A percentile compares a stretch with the other conserved stretches of the same genome.
Evolutionary conservation across 2,888 invertebrate genomes (phyloP).

Genomic region (Plagodis pulveraria): DNA sequence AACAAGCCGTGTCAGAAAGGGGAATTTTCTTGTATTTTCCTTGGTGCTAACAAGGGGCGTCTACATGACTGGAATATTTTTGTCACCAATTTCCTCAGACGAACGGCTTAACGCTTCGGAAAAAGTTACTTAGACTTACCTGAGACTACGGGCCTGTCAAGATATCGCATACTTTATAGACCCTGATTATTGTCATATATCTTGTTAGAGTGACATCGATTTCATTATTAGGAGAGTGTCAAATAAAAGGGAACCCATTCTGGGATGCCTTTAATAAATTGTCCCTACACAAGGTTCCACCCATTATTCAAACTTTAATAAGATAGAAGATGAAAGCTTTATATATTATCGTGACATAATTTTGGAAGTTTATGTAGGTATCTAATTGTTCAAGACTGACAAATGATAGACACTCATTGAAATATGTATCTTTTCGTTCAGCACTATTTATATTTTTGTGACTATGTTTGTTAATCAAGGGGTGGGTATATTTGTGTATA

Average conservation of each 20-base stretch:
- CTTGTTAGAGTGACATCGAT: constrained; percentile 48
- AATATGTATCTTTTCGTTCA: too few relatives aligned
- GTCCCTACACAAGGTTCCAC: constrained; percentile 19
- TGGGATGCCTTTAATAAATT: constrained; percentile 31
- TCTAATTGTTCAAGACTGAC: too few relatives aligned
- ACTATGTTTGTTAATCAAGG: too few relatives aligned
- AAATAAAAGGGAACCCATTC: constrained; percentile 35
- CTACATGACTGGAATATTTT: constrained; percentile 83
- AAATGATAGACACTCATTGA: too few relatives aligned
- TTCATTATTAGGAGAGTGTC: constrained; percentile 49
- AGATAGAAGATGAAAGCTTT: constrained; percentile 7
- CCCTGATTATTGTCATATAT: constrained; percentile 54
- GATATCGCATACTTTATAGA: constrained; percentile 66
- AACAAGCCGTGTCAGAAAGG: constrained; percentile 67
- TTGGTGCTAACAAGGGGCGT: constrained; percentile 75
- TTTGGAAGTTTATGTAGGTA: too few relatives aligned
- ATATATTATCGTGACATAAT: too few relatives aligned
- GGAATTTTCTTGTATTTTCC: constrained; percentile 71
- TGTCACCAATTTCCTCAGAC: constrained; percentile 76
- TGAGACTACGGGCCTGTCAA: constrained; percentile 63
- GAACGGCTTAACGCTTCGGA: constrained; percentile 72
- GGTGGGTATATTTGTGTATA: too few relatives aligned
- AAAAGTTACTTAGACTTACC: constrained; percentile 76
- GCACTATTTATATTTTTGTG: too few relatives aligned
- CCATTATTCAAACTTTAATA: constrained; percentile 21